Percentiles rank a stretch among this genome's conserved stretches.
Evolutionary conservation across 2,113 vertebrate genomes (phyloP).

Genomic region (Mesocricetus auratus): DNA sequence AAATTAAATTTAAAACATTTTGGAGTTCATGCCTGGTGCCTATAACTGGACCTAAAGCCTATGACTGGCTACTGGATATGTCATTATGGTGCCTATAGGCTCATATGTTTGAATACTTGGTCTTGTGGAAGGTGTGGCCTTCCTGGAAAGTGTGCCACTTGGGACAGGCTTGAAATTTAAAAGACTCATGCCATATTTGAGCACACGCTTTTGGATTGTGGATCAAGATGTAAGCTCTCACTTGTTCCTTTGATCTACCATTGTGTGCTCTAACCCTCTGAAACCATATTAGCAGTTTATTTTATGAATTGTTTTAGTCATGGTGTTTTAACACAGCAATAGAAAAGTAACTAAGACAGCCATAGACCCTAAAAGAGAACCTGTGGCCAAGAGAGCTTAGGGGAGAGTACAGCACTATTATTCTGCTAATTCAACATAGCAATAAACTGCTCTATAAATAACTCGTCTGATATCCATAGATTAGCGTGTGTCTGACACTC

Average conservation of each 20-base stretch:
- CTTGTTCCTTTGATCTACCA: neutral
- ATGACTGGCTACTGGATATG: neutral
- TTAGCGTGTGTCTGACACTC: neutral
- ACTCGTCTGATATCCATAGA: neutral
- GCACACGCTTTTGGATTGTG: neutral
- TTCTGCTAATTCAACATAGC: neutral
- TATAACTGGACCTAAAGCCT: neutral
- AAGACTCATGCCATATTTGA: neutral
- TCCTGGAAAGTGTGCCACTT: neutral
- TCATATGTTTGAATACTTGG: neutral
- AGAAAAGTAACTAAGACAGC: neutral
- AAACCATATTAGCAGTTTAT: neutral
- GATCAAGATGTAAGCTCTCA: neutral
- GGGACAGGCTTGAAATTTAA: too few relatives aligned
- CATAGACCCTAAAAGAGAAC: neutral
- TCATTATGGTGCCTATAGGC: too few relatives aligned
- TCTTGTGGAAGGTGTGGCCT: neutral
- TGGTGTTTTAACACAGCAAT: neutral
- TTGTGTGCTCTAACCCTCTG: neutral
- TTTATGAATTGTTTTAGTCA: neutral
- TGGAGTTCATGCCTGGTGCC: neutral
- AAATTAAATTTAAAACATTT: neutral
- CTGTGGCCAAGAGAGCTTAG: neutral
- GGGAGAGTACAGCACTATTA: neutral
- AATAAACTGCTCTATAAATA: neutral